Evolutionary conservation across 2,888 invertebrate species (phyloP).

Genomic region (Perithous albicinctus): DNA sequence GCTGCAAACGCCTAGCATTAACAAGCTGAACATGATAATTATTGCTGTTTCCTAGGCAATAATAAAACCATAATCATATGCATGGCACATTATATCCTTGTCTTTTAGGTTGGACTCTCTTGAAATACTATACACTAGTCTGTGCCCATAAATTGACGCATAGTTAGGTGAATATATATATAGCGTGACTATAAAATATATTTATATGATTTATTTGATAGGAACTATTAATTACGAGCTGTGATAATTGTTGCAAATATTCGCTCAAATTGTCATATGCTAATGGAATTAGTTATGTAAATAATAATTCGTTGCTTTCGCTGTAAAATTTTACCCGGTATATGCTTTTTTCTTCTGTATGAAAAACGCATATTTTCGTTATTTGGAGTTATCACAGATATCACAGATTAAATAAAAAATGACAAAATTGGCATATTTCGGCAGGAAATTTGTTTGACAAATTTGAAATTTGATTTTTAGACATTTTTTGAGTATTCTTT

Average conservation of each 20-base stretch:
- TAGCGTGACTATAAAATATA: slow-evolving; percentile 46
- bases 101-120: slow-evolving; percentile 20
- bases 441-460: too few species aligned
- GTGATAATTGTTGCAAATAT: slow-evolving; percentile 42
- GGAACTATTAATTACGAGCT: slow-evolving; percentile 53
- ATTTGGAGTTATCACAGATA: too few species aligned
- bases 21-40: slow-evolving; percentile 66
- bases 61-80: slow-evolving; percentile 16
- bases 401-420: too few species aligned
- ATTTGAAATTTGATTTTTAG: too few species aligned
- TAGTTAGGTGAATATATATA: slow-evolving; percentile 36
- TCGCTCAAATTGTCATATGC: background rate
- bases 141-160: slow-evolving; percentile 53
- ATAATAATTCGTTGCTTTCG: background rate
- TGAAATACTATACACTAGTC: slow-evolving; percentile 35
- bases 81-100: slow-evolving; percentile 2
- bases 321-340: background rate
- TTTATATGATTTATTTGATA: slow-evolving; percentile 8
- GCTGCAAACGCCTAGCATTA: slow-evolving; percentile 57
- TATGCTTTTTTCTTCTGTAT: too few species aligned
- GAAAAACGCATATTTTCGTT: too few species aligned
- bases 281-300: slow-evolving; percentile 6
- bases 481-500: too few species aligned
- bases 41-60: slow-evolving; percentile 55
- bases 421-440: too few species aligned